These are phyloP conservation scores for Pogonognathellus flavescens DNA, from an alignment of 1,140 invertebrate species.

Conservation along the genomic window DNA sequence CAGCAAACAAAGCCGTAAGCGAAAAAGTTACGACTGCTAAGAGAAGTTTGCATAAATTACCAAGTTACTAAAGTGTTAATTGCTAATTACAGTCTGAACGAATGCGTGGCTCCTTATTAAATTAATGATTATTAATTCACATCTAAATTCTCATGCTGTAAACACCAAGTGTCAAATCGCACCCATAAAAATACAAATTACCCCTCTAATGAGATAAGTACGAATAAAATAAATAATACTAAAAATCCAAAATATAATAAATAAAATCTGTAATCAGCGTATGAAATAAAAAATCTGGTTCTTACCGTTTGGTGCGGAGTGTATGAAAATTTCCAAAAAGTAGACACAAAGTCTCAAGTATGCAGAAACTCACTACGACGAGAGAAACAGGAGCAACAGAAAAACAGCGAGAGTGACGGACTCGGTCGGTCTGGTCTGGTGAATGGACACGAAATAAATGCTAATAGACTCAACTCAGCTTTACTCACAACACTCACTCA, in stretches of 20 bases:
- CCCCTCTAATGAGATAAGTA: neutral
- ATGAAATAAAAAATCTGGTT: neutral
- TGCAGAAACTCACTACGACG: neutral
- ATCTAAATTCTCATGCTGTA: neutral
- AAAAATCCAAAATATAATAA: neutral
- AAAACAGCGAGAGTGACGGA: conserved; percentile 34
- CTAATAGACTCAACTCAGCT: conserved; percentile 37
- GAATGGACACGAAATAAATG: conserved; percentile 48
- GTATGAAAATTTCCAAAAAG: conserved; percentile 37
- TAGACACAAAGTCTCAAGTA: conserved; percentile 17
- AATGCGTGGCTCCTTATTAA: conserved; percentile 9
- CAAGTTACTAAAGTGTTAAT: conserved; percentile 20
- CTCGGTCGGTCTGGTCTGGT: conserved; percentile 33
- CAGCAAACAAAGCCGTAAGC: neutral
- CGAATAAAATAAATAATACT: neutral
- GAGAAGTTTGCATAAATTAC: conserved; percentile 45
- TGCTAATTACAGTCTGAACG: conserved; percentile 43
- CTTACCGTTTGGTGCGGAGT: conserved; percentile 8
- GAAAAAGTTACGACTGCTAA: neutral
- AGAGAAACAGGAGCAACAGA: conserved; percentile 13
- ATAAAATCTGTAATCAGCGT: no score
- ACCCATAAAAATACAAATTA: neutral
- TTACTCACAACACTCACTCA: conserved; percentile 25
- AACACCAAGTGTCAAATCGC: neutral
- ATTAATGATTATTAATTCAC: neutral